Percentiles rank a stretch among this genome's conserved stretches.
Conservation (phyloP, 2,888 invertebrate species). For the Ectropis crepuscularia region DNA sequence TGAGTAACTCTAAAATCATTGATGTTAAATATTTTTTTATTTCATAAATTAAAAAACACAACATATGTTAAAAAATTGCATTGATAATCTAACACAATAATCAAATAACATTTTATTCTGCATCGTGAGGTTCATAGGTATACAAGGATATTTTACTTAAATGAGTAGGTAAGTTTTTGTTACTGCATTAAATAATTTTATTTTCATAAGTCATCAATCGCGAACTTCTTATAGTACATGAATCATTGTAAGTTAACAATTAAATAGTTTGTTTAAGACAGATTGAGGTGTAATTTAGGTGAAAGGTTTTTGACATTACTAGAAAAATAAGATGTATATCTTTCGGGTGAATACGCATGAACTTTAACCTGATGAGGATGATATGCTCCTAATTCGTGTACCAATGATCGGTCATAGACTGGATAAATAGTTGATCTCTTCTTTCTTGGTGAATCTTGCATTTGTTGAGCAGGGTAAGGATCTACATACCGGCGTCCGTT, state of each 20-base stretch:
- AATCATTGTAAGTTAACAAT: background rate
- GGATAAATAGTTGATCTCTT: slow-evolving; percentile 71
- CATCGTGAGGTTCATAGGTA: too few relatives aligned
- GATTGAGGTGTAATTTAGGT: slow-evolving; percentile 49
- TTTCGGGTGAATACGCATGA: slow-evolving; percentile 71
- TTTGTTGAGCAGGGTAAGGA: slow-evolving; percentile 76
- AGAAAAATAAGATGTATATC: slow-evolving; percentile 75
- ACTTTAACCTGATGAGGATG: slow-evolving; percentile 64
- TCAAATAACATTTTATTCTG: too few relatives aligned
- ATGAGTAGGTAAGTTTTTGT: too few relatives aligned
- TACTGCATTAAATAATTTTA: too few relatives aligned
- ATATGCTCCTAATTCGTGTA: slow-evolving; percentile 53
- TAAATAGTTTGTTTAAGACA: slow-evolving; percentile 41
- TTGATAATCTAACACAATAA: too few relatives aligned
- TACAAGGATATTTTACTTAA: too few relatives aligned
- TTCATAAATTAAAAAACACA: too few relatives aligned
- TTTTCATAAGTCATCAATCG: too few relatives aligned
- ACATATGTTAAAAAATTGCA: too few relatives aligned
- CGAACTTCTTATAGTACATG: background rate
- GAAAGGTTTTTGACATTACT: slow-evolving; percentile 55
- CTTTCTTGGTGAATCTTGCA: slow-evolving; percentile 77
- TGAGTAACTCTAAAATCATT: too few relatives aligned
- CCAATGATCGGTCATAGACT: slow-evolving; percentile 57
- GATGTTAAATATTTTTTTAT: too few relatives aligned
- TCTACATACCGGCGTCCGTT: slow-evolving; percentile 75